phyloP scores from a whole-genome alignment of 2,888 invertebrate species.

The Nephrocerus scutellatus region DNA sequence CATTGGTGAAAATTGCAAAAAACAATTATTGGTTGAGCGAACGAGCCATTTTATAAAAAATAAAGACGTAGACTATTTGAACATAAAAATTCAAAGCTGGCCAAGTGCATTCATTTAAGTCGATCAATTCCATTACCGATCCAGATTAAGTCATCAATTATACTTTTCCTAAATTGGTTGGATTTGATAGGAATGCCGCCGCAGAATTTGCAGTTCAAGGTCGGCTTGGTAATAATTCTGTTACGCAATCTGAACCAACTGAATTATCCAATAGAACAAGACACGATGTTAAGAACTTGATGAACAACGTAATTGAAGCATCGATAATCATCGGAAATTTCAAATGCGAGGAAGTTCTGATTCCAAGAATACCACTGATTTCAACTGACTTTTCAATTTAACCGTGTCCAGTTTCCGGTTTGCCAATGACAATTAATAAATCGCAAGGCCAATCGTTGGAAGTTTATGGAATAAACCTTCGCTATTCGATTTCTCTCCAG shows the following conservation, averaged over 20 bases:
- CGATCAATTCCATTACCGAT: neutral
- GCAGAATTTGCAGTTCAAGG: constrained; percentile 25
- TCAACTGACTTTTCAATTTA: constrained; percentile 34
- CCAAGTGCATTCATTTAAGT: neutral
- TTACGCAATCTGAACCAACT: constrained; percentile 28
- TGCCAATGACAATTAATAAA: constrained; percentile 35
- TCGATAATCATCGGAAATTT: constrained; percentile 21
- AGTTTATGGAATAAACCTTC: constrained; percentile 29
- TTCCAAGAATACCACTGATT: constrained; percentile 36
- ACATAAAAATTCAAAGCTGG: constrained; percentile 8
- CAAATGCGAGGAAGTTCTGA: constrained; percentile 25
- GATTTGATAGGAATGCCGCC: too few relatives aligned
- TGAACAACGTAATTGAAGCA: constrained; percentile 23
- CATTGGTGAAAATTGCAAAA: constrained; percentile 5
- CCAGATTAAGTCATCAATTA: constrained; percentile 2
- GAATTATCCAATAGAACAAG: constrained; percentile 28
- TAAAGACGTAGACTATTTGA: constrained; percentile 8
- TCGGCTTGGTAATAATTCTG: constrained; percentile 29
- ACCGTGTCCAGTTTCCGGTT: constrained; percentile 33
- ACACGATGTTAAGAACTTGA: constrained; percentile 7
- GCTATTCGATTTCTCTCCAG: constrained; percentile 12
- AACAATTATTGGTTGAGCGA: constrained; percentile 8
- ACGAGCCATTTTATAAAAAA: constrained; percentile 5
- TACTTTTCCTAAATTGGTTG: too few relatives aligned
- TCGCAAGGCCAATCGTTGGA: constrained; percentile 32